Base-by-base conservation (phyloP, 2,113 vertebrate genomes). In the Python bivittatus region DNA sequence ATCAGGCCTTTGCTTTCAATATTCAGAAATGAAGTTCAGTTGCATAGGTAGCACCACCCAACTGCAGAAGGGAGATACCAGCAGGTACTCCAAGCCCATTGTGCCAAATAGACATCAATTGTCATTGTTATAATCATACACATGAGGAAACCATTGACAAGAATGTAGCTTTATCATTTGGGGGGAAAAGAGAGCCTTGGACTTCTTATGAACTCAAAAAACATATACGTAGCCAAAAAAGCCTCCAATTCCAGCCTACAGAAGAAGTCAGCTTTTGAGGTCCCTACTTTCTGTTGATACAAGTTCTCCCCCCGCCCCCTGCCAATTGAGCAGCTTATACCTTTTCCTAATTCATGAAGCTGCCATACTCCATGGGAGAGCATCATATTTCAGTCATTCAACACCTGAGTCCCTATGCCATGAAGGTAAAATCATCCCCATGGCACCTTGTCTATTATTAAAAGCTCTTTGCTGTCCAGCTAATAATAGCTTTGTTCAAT, bases 381-480 rank as follows among this genome's bases (percentile, higher is more conserved):
- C 38, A 84, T 93, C 58, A 11, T 10, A 20, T 93, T 93, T 88
- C 92, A 85, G 86, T 89, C 57, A 88, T 60, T 88, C 86, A 72
- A 33, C 58, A 68, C 79, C 86, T 9, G 27, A 44, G n/a, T 25
- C 48, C 33, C 15, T 25, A n/a, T 64, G 68, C 86, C 90, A 86
- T 33, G 25, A 23, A 89, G 58, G 83, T 57, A 93, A 93, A 85
- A 93, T 44, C 87, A 84, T 85, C 87, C 52, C 25, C 84, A 15
- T 12, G 12, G 22, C 61, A 33, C 22, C 89, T 89, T 38, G 20
- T 93, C 87, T 84, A 91, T 93, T 85, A 93, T 91, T 89, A 88
- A 93, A 29, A 38, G 38, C 8, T 52, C 27, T 15, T 54, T 54
- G 90, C 56, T 33, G 60, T 5, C 38, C 88, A 90, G 38, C 38